Conservation (phyloP, 1,140 invertebrate genomes). For the Drosophila nasuta region DNA sequence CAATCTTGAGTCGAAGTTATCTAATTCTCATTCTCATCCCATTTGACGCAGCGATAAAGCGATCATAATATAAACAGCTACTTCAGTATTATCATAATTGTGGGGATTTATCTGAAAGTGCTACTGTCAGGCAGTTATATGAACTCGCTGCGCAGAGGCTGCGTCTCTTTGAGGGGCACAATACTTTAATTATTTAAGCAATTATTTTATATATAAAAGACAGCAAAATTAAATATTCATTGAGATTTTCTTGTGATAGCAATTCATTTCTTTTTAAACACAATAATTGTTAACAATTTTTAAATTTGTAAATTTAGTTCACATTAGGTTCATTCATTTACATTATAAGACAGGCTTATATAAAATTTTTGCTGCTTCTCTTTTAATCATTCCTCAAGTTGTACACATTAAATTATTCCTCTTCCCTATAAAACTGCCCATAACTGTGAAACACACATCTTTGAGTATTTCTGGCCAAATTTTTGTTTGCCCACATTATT, state of each 20-base stretch:
- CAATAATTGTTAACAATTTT: too few relatives aligned
- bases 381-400: neutral
- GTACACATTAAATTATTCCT: neutral
- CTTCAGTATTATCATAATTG: conserved; percentile 35
- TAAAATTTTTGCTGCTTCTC: neutral
- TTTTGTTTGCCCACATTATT: conserved; percentile 70
- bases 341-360: too few relatives aligned
- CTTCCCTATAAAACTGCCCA: neutral
- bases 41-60: conserved; percentile 75
- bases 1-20: conserved; percentile 61
- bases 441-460: conserved; percentile 15
- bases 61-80: conserved; percentile 53
- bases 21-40: conserved; percentile 56
- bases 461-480: conserved; percentile 23
- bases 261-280: too few relatives aligned
- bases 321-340: neutral
- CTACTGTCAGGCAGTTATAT: conserved; percentile 52
- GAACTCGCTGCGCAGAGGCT: conserved; percentile 12
- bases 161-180: conserved; percentile 10
- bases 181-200: neutral
- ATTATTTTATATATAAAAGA: neutral
- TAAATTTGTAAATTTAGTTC: too few relatives aligned
- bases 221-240: too few relatives aligned
- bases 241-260: too few relatives aligned
- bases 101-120: conserved; percentile 61